A percentile compares a stretch with the other conserved stretches of the same genome.
Conservation (phyloP, 2,888 invertebrate species). For the Tenthredo mesomela region DNA sequence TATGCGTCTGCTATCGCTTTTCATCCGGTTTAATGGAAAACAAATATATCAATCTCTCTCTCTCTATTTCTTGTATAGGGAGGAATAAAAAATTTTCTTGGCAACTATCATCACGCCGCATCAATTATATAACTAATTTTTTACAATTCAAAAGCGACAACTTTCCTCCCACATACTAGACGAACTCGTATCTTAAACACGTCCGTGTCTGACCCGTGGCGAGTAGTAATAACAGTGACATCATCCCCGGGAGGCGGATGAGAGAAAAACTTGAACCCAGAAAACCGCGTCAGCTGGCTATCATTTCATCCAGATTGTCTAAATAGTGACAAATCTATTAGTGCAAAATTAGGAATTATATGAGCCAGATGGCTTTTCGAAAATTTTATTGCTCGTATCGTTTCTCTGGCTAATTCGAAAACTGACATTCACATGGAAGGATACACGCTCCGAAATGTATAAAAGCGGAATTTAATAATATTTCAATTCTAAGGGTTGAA, state of each 20-base stretch:
- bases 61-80: not conserved
- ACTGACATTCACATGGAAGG: not conserved
- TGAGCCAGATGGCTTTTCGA: not conserved
- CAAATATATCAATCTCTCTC: not conserved
- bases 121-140: not conserved
- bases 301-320: constrained; percentile 7
- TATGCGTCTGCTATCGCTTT: not conserved
- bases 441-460: not conserved
- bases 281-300: not conserved
- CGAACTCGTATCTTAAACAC: not conserved
- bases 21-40: not conserved
- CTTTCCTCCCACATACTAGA: not conserved
- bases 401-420: not conserved
- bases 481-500: not conserved
- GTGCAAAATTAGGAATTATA: not conserved
- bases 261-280: not conserved
- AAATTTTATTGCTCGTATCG: not conserved
- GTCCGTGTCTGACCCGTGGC: not conserved
- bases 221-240: constrained; percentile 17
- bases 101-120: not conserved
- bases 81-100: not conserved
- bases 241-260: constrained; percentile 5
- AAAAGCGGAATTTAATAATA: not conserved
- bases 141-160: not conserved
- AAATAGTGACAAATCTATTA: not conserved